A percentile compares a stretch with the other conserved stretches of the same genome.
phyloP scores from a whole-genome alignment of 2,797 vertebrate genomes.

The Gymnopithys bicolor region DNA sequence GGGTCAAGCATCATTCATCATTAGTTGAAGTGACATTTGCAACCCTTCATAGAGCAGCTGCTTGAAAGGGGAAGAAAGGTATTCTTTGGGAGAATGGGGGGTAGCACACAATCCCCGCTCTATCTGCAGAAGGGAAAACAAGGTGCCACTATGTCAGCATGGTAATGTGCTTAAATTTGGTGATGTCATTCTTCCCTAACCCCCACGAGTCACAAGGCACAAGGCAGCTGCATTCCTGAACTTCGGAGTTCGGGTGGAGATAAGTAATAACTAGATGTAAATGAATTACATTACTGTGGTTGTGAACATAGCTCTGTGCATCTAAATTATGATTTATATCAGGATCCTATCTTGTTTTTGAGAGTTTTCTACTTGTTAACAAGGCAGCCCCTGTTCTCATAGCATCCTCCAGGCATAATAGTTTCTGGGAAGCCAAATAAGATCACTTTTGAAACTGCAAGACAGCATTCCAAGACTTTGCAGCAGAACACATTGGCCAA shows the following conservation, averaged over 20 bases:
- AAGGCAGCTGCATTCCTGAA: conserved; percentile 91
- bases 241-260: conserved; percentile 80
- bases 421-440: conserved; percentile 90
- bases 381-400: conserved; percentile 91
- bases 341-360: conserved; percentile 87
- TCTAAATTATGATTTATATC: conserved; percentile 98
- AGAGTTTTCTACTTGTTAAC: conserved; percentile 86
- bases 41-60: conserved; percentile 87
- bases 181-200: conserved; percentile 95
- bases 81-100: conserved; percentile 88
- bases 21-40: conserved; percentile 95
- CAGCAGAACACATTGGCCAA: conserved; percentile 77
- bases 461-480: conserved; percentile 86
- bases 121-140: conserved; percentile 86
- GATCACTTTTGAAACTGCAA: conserved; percentile 88
- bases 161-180: conserved; percentile 87
- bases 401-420: conserved; percentile 87
- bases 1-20: conserved; percentile 99
- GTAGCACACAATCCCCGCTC: conserved; percentile 85
- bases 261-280: conserved; percentile 89
- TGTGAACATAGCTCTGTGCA: conserved; percentile 88
- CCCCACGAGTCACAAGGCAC: conserved; percentile 90
- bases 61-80: conserved; percentile 86
- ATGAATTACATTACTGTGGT: conserved; percentile 90
- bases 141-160: conserved; percentile 96